These are phyloP conservation scores for Phylloscopus trochiloides DNA, from an alignment of 2,113 vertebrate species.

Conservation along the genomic window DNA sequence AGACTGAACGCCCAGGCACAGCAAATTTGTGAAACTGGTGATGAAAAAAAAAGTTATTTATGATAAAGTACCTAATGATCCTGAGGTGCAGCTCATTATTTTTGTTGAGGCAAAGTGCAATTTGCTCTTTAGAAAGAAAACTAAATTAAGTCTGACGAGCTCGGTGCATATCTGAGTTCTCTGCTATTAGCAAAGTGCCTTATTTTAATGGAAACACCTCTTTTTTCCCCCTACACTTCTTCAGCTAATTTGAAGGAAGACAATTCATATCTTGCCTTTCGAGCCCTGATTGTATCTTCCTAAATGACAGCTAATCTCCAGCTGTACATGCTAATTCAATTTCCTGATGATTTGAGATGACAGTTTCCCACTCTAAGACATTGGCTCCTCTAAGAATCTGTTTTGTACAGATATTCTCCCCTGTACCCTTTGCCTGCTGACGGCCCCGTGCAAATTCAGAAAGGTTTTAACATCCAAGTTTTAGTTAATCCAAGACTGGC, in stretches of 20 bases:
- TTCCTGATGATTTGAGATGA: background rate
- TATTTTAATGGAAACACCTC: background rate
- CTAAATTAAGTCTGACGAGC: background rate
- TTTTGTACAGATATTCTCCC: background rate
- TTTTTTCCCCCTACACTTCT: background rate
- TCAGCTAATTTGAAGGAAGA: background rate
- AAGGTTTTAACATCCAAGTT: background rate
- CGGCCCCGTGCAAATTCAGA: background rate
- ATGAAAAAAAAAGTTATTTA: background rate
- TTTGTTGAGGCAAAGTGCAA: background rate
- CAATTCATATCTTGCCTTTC: background rate
- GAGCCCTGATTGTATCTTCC: background rate
- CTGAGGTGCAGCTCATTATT: background rate
- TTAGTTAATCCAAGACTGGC: background rate
- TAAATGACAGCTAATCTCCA: background rate
- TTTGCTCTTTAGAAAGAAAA: background rate
- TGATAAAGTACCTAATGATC: background rate
- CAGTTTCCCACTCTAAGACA: background rate
- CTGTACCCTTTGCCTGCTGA: background rate
- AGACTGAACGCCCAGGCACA: background rate
- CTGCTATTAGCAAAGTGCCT: background rate
- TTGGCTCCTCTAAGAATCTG: background rate
- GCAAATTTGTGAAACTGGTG: background rate
- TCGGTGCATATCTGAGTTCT: background rate
- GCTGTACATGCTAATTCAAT: background rate